These are phyloP conservation scores for Myiozetetes cayanensis DNA, from an alignment of 2,113 vertebrate species.

Conservation along the genomic window DNA sequence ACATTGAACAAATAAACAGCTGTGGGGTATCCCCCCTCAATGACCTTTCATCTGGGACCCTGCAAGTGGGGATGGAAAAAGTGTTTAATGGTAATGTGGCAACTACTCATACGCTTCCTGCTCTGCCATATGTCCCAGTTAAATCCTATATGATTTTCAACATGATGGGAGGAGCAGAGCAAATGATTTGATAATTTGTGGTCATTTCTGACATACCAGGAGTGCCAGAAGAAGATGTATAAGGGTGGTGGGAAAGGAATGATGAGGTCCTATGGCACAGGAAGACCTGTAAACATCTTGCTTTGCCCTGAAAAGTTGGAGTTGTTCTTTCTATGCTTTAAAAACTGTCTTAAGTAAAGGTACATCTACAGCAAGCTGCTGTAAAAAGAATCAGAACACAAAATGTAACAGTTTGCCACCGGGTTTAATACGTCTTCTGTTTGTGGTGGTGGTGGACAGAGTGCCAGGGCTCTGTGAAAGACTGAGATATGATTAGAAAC, in stretches of 20 bases:
- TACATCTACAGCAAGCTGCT: neutral
- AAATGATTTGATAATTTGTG: neutral
- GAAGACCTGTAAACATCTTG: neutral
- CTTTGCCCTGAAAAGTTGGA: neutral
- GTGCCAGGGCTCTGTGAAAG: neutral
- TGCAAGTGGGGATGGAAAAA: neutral
- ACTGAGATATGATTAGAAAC: neutral
- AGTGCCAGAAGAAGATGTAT: neutral
- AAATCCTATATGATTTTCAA: neutral
- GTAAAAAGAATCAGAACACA: neutral
- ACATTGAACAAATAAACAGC: constrained; percentile 53
- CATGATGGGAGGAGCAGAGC: neutral
- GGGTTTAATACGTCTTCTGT: neutral
- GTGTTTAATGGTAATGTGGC: neutral
- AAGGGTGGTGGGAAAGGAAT: neutral
- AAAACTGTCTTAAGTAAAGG: neutral
- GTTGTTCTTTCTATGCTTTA: neutral
- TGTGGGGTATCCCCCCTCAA: neutral
- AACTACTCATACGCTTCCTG: neutral
- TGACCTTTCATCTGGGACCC: neutral
- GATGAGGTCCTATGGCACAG: neutral
- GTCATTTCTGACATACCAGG: neutral
- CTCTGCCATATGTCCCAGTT: neutral
- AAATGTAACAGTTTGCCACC: neutral
- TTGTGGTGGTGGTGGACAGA: neutral